phyloP scores from a whole-genome alignment of 23 tunicate species.

The Diplosoma virens region DNA sequence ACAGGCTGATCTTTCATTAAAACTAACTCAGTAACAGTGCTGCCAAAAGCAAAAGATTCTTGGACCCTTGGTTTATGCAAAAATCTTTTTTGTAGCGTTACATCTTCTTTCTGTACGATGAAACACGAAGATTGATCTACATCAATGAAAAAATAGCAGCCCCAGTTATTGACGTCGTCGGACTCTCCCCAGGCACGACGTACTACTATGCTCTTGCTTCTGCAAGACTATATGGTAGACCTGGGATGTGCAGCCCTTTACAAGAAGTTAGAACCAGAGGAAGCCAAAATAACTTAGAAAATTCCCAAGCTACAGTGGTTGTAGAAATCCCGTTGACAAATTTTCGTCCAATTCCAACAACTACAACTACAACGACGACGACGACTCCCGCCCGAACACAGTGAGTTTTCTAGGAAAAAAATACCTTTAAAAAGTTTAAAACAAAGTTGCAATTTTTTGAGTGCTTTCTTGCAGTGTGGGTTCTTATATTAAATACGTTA shows the following conservation, averaged over 20 bases:
- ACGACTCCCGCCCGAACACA: background rate
- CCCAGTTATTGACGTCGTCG: background rate
- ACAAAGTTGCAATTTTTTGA: too few relatives aligned
- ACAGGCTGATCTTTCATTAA: too few relatives aligned
- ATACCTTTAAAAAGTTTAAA: too few relatives aligned
- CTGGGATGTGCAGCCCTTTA: conserved; percentile 15
- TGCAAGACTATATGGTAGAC: background rate
- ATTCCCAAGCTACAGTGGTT: too few relatives aligned
- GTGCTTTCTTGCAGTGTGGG: too few relatives aligned
- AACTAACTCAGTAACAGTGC: too few relatives aligned
- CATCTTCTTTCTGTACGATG: conserved; percentile 8
- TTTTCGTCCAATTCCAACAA: background rate
- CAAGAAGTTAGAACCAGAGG: conserved; percentile 26
- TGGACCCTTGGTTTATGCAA: too few relatives aligned
- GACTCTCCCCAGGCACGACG: conserved; percentile 34
- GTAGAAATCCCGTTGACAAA: too few relatives aligned
- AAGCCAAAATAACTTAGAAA: too few relatives aligned
- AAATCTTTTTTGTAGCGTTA: conserved; percentile 44
- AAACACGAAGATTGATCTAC: conserved; percentile 21
- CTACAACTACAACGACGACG: conserved; percentile 16
- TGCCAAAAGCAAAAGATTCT: too few relatives aligned
- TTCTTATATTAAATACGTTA: too few relatives aligned
- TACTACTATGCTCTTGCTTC: conserved; percentile 33
- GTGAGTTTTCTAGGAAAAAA: too few relatives aligned
- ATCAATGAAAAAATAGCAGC: conserved; percentile 19